Conservation (phyloP, 2,797 vertebrate genomes). For the Botia kubotai region DNA sequence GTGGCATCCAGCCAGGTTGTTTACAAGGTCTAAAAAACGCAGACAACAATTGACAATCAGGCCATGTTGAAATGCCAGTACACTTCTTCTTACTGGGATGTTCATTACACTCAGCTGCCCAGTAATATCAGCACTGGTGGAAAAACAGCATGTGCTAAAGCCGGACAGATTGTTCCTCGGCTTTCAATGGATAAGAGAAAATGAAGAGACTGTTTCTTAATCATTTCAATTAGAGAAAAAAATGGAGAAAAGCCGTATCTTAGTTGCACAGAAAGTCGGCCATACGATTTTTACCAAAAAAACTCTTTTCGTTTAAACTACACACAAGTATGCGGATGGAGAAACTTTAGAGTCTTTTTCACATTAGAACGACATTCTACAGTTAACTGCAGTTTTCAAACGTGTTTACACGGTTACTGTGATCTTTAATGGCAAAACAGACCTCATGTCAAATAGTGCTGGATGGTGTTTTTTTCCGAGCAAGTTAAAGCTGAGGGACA, state of each 20-base stretch:
- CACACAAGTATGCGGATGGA: not conserved
- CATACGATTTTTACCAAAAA: not conserved
- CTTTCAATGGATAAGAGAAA: constrained; percentile 11
- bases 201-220: constrained; percentile 13
- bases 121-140: not conserved
- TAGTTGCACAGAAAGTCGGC: constrained; percentile 3
- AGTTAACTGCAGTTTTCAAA: not conserved
- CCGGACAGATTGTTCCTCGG: constrained; percentile 26
- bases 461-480: not conserved
- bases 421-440: not conserved
- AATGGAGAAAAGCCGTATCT: constrained; percentile 27
- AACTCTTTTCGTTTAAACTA: not conserved
- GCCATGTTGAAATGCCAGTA: constrained; percentile 18
- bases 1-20: constrained; percentile 39
- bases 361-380: not conserved
- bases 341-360: constrained; percentile 3
- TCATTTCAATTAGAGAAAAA: constrained; percentile 8
- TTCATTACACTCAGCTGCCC: not conserved
- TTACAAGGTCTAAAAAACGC: constrained; percentile 37
- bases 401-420: not conserved
- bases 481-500: not conserved
- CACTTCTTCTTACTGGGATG: not conserved
- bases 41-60: constrained; percentile 15
- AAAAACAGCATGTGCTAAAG: constrained; percentile 22
- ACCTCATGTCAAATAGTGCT: not conserved